Base-by-base conservation (phyloP, 2,888 invertebrate genomes). In the Acanthopleura granulata region DNA sequence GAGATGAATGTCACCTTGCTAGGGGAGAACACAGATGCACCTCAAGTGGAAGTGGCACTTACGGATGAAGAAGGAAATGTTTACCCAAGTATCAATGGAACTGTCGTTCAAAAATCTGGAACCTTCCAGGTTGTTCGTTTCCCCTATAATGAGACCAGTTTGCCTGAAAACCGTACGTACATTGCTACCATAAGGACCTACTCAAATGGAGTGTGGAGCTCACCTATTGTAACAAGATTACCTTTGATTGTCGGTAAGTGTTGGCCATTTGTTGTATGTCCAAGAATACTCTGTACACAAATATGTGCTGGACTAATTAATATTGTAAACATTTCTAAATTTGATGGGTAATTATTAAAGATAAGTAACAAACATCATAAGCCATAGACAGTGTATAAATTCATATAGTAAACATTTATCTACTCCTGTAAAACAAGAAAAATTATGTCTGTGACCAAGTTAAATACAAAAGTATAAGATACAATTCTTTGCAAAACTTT, bases 31-130 rank as follows among this genome's bases (percentile, higher is more conserved):
- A 25, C 29, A 15, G 66, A 66, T 6, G 66, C 29, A 6, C 25
- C 22, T 3, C 16, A 16, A 27, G 16, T 27, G 1, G 12, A 66
- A 27, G 29, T 27, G 16, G 16, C 1, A 6, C 25, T 66, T 22
- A 22, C 22, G 25, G 66, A 27, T 6, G 29, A 27, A 22, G 16
- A 6, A 15, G 66, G 66, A 18, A 27, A 66, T 22, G 15, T 27
- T 27, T 66, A 66, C 29, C 66, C 66, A 27, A 18, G 22, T 22
- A 27, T 66, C 66, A 66, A 66, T 25, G 66, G 66, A 27, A 66
- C 27, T 12, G 66, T 66, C 16, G 6, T 27, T 16, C 29, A 22
- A 66, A 27, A 66, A 27, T 66, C 66, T 16, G 27, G 27, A 22
- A 27, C 66, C 1, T 27, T 22, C 14, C 22, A 27, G 29, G 29